Conservation (phyloP, 2,888 invertebrate genomes). For the Hermaeophaga mercurialis region DNA sequence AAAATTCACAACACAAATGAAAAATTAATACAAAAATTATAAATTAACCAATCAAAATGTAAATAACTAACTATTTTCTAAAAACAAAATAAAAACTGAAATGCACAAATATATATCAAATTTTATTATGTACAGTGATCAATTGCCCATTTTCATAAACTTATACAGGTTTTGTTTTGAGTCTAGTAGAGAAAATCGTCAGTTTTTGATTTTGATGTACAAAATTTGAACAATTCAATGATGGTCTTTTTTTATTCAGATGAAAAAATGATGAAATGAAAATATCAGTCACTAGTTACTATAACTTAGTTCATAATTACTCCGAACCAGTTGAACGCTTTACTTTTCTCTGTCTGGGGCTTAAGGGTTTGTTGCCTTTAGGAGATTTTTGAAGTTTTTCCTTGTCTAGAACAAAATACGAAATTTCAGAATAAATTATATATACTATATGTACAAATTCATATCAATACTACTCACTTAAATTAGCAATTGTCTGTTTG, state of each 20-base stretch:
- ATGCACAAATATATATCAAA: no score
- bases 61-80: slow-evolving; percentile 21
- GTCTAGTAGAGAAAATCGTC: not conserved
- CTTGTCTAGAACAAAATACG: slow-evolving; percentile 50
- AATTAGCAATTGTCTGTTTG: slow-evolving; percentile 80
- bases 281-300: slow-evolving; percentile 26
- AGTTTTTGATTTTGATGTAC: slow-evolving; percentile 1
- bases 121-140: no score
- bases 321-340: slow-evolving; percentile 73
- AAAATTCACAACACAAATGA: slow-evolving; percentile 29
- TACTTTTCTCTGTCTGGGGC: slow-evolving; percentile 78
- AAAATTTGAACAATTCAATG: slow-evolving; percentile 3
- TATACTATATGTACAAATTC: no score
- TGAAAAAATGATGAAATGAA: slow-evolving; percentile 22
- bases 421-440: no score
- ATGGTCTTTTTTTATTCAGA: slow-evolving; percentile 16
- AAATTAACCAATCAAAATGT: slow-evolving; percentile 24
- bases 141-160: no score
- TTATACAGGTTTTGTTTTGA: no score
- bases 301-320: slow-evolving; percentile 39
- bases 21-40: slow-evolving; percentile 27
- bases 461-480: slow-evolving; percentile 68
- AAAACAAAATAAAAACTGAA: slow-evolving; percentile 5
- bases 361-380: slow-evolving; percentile 61
- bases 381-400: slow-evolving; percentile 50